phyloP scores from a whole-genome alignment of 1,140 invertebrate species.

The Heliothis virescens region DNA sequence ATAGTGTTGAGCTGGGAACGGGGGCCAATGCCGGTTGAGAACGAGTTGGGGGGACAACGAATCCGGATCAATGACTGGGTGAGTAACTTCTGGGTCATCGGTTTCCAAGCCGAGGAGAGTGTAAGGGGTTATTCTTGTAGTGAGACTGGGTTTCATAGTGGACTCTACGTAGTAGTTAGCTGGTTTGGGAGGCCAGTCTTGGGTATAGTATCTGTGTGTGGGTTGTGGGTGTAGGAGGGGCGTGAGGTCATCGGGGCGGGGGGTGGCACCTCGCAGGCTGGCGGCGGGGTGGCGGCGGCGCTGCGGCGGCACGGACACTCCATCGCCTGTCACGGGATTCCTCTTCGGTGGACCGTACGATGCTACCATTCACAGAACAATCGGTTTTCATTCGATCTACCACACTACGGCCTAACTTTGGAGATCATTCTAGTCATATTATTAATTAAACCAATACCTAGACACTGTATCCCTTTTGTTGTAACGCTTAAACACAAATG shows the following conservation, averaged over 20 bases:
- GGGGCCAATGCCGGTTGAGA: slow-evolving; percentile 78
- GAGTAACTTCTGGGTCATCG: slow-evolving; percentile 71
- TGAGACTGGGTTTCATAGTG: slow-evolving; percentile 65
- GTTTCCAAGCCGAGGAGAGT: slow-evolving; percentile 73
- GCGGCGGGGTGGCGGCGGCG: slow-evolving; percentile 78
- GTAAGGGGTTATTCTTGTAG: slow-evolving; percentile 69
- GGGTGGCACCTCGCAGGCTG: slow-evolving; percentile 83
- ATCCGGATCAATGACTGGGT: slow-evolving; percentile 74
- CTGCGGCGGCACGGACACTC: slow-evolving; percentile 76
- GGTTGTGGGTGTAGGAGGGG: slow-evolving; percentile 72
- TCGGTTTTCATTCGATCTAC: slow-evolving; percentile 76
- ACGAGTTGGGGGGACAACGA: slow-evolving; percentile 77
- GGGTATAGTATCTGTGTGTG: slow-evolving; percentile 74
- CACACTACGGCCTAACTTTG: slow-evolving; percentile 40
- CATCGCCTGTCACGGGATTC: slow-evolving; percentile 85
- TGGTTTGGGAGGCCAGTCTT: slow-evolving; percentile 72
- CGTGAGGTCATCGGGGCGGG: slow-evolving; percentile 58
- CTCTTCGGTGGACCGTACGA: slow-evolving; percentile 82
- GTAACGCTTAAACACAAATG: slow-evolving; percentile 8
- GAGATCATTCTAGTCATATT: neutral
- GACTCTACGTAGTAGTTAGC: slow-evolving; percentile 79
- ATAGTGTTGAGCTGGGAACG: slow-evolving; percentile 81
- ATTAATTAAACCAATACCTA: slow-evolving; percentile 15
- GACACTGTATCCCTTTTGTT: neutral
- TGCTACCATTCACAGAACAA: slow-evolving; percentile 83